Evolutionary conservation across 2,113 vertebrate genomes (phyloP).

Genomic region (Leucopsar rothschildi): DNA sequence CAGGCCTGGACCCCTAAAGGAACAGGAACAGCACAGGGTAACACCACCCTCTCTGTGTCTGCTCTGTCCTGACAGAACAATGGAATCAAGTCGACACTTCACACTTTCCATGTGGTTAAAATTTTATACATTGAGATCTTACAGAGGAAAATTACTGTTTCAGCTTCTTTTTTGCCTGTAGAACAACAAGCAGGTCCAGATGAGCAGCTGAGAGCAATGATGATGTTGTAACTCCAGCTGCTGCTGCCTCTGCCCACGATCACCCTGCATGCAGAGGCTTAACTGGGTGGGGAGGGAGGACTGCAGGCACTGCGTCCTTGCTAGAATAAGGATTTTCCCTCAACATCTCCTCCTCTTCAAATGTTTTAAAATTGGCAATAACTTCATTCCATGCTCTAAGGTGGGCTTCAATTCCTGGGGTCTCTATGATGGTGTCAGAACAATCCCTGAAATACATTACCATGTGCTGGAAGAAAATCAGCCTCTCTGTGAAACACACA

Average conservation of each 20-base stretch:
- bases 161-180: neutral
- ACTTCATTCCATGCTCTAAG: neutral
- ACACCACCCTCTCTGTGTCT: neutral
- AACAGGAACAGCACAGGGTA: accelerated
- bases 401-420: neutral
- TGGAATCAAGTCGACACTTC: neutral
- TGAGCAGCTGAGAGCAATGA: neutral
- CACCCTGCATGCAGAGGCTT: neutral
- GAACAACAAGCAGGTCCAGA: neutral
- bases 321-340: neutral
- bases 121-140: neutral
- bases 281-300: neutral
- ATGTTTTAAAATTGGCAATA: neutral
- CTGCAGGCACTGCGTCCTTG: neutral
- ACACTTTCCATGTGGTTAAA: neutral
- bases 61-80: neutral
- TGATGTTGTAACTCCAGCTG: neutral
- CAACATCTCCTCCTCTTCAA: neutral
- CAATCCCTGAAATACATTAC: neutral
- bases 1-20: no score
- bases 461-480: neutral
- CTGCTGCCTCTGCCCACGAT: neutral
- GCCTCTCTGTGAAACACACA: neutral
- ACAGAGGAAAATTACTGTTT: neutral
- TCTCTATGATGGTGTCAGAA: neutral